These are phyloP conservation scores for Furcula furcula DNA, from an alignment of 2,888 invertebrate genomes.

Conservation along the genomic window DNA sequence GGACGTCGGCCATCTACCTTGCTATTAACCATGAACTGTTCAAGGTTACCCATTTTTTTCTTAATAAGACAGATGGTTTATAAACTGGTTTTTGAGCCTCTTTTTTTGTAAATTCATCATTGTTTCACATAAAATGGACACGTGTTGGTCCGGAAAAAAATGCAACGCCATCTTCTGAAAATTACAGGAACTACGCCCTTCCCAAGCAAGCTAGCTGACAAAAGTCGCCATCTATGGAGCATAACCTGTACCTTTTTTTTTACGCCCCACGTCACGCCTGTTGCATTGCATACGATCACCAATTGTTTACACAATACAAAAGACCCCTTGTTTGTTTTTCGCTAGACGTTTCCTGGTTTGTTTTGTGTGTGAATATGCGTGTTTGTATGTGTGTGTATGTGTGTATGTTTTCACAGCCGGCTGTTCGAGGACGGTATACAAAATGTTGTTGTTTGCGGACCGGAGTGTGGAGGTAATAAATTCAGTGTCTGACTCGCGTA, in stretches of 20 bases:
- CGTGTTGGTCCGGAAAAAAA: too few species aligned
- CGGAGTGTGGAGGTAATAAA: conserved; percentile 69
- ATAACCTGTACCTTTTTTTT: conserved; percentile 67
- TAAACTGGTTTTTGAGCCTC: too few species aligned
- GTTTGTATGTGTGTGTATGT: conserved; percentile 48
- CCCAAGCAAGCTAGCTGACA: conserved; percentile 7
- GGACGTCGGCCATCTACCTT: too few species aligned
- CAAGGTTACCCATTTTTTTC: too few species aligned
- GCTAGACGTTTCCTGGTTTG: conserved; percentile 82
- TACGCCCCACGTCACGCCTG: conserved; percentile 70
- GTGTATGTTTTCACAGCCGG: conserved; percentile 75
- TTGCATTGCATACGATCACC: conserved; percentile 77
- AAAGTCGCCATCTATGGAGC: conserved; percentile 51
- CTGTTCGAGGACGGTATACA: conserved; percentile 68
- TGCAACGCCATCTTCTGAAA: conserved; percentile 55
- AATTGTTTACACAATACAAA: conserved; percentile 81
- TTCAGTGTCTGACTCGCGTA: conserved; percentile 43
- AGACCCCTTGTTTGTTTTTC: conserved; percentile 82
- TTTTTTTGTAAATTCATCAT: too few species aligned
- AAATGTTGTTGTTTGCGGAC: conserved; percentile 74
- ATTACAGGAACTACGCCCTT: conserved; percentile 21
- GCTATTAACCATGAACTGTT: too few species aligned
- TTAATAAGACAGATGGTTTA: too few species aligned
- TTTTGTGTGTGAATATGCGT: conserved; percentile 68
- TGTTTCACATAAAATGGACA: too few species aligned